A percentile compares a stretch with the other conserved stretches of the same genome.
phyloP scores from a whole-genome alignment of 1,140 invertebrate genomes.

The Manduca sexta region DNA sequence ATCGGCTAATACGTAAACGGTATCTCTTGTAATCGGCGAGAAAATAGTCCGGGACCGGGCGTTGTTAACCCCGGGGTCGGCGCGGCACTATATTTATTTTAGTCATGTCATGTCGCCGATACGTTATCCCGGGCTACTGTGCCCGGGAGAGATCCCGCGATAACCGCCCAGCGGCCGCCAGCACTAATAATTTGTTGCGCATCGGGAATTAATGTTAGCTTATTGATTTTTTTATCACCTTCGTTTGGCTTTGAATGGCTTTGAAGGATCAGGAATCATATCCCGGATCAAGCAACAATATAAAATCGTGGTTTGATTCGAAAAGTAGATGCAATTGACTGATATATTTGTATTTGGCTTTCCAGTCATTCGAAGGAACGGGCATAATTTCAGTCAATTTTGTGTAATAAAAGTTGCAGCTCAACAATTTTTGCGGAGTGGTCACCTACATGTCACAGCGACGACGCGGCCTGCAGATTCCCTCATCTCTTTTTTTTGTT shows the following conservation, averaged over 20 bases:
- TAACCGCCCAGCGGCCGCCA: slow-evolving; percentile 7
- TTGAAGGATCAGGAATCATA: too few relatives aligned
- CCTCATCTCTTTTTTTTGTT: too few relatives aligned
- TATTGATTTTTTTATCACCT: neutral
- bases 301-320: too few relatives aligned
- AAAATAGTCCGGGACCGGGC: slow-evolving; percentile 41
- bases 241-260: neutral
- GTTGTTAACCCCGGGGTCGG: slow-evolving; percentile 32
- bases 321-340: too few relatives aligned
- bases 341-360: too few relatives aligned
- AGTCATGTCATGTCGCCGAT: slow-evolving; percentile 17
- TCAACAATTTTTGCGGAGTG: too few relatives aligned
- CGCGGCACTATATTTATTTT: slow-evolving; percentile 21
- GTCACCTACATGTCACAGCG: too few relatives aligned
- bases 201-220: slow-evolving; percentile 14
- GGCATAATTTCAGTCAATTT: too few relatives aligned
- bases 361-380: too few relatives aligned
- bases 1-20: slow-evolving; percentile 21
- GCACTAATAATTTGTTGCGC: slow-evolving; percentile 15
- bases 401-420: too few relatives aligned
- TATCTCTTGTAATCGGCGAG: slow-evolving; percentile 38
- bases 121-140: slow-evolving; percentile 19
- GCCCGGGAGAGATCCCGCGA: slow-evolving; percentile 14
- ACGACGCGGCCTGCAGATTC: too few relatives aligned
- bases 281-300: too few relatives aligned